A percentile compares a stretch with the other conserved stretches of the same genome.
Conservation (phyloP, 2,888 invertebrate genomes). For the Zaprionus bogoriensis region DNA sequence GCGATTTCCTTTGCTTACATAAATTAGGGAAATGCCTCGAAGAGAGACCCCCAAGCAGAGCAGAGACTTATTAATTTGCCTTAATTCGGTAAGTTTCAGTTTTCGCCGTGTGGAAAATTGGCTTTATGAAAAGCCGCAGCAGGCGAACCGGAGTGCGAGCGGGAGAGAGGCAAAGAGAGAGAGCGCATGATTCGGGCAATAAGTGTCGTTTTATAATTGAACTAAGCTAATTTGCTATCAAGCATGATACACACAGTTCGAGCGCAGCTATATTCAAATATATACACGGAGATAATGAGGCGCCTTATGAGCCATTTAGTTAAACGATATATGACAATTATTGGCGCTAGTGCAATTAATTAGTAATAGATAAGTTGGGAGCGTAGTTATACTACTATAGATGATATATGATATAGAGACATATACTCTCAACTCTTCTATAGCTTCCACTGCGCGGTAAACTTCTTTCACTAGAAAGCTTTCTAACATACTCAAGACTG, state of each 20-base stretch:
- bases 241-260: background rate
- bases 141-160: background rate
- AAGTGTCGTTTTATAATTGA: conserved; percentile 12
- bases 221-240: conserved; percentile 12
- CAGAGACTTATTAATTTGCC: conserved; percentile 57
- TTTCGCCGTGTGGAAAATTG: conserved; percentile 57
- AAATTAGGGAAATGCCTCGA: conserved; percentile 34
- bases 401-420: background rate
- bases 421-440: background rate
- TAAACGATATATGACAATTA: background rate
- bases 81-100: conserved; percentile 62
- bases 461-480: background rate
- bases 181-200: conserved; percentile 23
- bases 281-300: background rate
- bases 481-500: conserved; percentile 26
- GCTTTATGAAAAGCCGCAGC: conserved; percentile 28
- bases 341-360: background rate
- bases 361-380: background rate
- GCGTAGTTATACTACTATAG: too few relatives aligned
- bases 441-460: too few relatives aligned
- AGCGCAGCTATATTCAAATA: background rate
- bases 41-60: background rate
- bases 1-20: conserved; percentile 43
- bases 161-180: background rate
- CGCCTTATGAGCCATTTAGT: background rate